phyloP scores from a whole-genome alignment of 2,113 vertebrate genomes.

The Climacteris rufus region DNA sequence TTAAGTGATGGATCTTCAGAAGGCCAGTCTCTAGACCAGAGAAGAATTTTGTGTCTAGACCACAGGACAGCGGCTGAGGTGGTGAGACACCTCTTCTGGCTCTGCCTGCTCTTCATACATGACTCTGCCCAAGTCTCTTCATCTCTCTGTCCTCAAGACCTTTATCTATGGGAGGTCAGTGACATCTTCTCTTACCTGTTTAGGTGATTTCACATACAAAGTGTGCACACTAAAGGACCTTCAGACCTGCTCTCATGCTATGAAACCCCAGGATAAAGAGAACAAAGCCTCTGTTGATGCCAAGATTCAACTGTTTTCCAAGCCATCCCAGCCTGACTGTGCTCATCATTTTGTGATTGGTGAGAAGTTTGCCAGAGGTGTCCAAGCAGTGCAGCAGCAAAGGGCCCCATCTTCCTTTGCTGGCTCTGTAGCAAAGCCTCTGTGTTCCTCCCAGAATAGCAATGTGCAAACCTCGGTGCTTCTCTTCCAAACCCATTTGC shows the following conservation, averaged over 20 bases:
- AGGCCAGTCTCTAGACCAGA: background rate
- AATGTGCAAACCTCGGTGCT: background rate
- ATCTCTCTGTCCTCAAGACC: background rate
- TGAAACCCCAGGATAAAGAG: background rate
- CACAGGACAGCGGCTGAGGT: background rate
- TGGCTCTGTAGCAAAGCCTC: background rate
- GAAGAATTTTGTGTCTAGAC: background rate
- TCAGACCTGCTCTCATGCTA: accelerated
- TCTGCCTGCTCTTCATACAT: background rate
- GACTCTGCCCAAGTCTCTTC: background rate
- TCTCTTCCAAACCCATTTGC: constrained; percentile 2
- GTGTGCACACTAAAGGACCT: background rate
- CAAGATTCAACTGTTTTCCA: background rate
- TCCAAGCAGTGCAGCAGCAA: background rate
- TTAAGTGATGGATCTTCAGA: background rate
- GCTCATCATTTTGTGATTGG: background rate
- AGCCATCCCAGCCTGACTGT: background rate
- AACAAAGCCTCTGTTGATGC: background rate
- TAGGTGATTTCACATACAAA: background rate
- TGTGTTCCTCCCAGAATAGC: background rate
- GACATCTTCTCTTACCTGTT: background rate
- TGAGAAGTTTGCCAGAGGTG: background rate
- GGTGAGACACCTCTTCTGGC: background rate
- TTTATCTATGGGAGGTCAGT: background rate
- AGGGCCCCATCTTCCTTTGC: background rate